Evolutionary conservation across 1,140 invertebrate genomes (phyloP), one percentile per base, ranked within the genome.

Genomic region (Scaptomyza montana): DNA sequence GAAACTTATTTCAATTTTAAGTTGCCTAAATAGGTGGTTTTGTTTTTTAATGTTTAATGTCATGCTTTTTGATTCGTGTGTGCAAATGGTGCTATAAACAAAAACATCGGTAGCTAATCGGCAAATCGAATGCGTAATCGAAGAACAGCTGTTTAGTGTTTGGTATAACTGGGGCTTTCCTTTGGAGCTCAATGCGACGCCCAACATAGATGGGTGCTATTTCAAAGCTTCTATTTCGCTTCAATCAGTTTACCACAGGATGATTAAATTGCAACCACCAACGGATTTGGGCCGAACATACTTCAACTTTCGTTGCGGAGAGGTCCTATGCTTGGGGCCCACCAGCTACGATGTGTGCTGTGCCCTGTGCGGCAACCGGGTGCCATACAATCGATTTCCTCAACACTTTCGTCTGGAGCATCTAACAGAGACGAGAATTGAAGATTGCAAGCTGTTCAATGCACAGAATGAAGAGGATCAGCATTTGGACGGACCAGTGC

Each of bases 331-430:
- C 30, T 55, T 74, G 5, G 63, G 80, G 6, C 71, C 89, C 9
- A 62, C 68, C 10, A 68, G 41, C 65, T 91, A 85, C 45, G 60
- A 86, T 46, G 69, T 91, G 2, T 69, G 77, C 54, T 91, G 90
- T 28, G 66, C 74, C 33, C 50, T 91, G 9, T 91, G 90, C 41
- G 76, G 56, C 2, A 50, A 73, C 9, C 75, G 79, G 6, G 25
- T 91, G 25, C 21, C 66, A 8, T 74, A 75, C 28, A 72, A 76
- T 3, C 50, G 41, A 13, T 91, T 89, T 47, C 86, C 74, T 1
- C 33, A 77, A 3, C 90, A 91, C 47, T 90, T 91, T 55, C 77
- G 66, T 7, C 49, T 36, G 33, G 41, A 68, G 6, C 84, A 91
- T 43, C 59, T 89, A 39, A 36, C 39, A 10, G 64, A 50, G 5